Base-by-base conservation (phyloP, 2,888 invertebrate genomes). In the Cyclophora punctaria region DNA sequence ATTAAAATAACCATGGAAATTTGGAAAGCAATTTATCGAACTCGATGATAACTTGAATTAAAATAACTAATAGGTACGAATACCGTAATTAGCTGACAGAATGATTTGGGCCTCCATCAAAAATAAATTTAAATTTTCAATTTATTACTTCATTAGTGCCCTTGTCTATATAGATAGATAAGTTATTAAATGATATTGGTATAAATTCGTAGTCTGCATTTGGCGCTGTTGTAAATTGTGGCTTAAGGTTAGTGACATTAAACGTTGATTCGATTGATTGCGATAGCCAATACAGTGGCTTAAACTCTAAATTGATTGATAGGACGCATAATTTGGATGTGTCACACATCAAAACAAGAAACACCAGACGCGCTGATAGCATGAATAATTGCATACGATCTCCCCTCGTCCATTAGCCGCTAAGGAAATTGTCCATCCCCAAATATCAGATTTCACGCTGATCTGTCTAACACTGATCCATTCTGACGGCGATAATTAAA, bases 371-470 rank as follows among this genome's bases (percentile, higher is more conserved):
- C 67, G 64, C 62, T 59, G 66, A 67, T 72, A 74, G 71, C 73
- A 71, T 74, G 64, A 71, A 71, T 79, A 79, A 81, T 80, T 77
- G 69, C 60, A 59, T 68, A 62, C 59, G 37, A 37, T 37, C 71
- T 67, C 77, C 81, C 83, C 78, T 76, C 72, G 66, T 83, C 84
- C 83, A 86, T 87, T 85, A 86, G 74, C 59, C 37, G 58, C 68
- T 64, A 75, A 81, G 80, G 77, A 83, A 80, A 85, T 82, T 83
- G 82, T 67, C 75, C 72, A 66, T 78, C 84, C 84, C 81, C 70
- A 80, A 83, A 85, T 86, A 88, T 88, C 87, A 82, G 78, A 83
- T 87, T 82, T 85, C 87, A 77, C 76, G 82, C 79, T 81, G 80
- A 86, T 86, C 83, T 80, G 73, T 69, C 79, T 81, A 82, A 82